Base-by-base conservation (phyloP, 2,113 vertebrate species). In the Vicugna pacos region DNA sequence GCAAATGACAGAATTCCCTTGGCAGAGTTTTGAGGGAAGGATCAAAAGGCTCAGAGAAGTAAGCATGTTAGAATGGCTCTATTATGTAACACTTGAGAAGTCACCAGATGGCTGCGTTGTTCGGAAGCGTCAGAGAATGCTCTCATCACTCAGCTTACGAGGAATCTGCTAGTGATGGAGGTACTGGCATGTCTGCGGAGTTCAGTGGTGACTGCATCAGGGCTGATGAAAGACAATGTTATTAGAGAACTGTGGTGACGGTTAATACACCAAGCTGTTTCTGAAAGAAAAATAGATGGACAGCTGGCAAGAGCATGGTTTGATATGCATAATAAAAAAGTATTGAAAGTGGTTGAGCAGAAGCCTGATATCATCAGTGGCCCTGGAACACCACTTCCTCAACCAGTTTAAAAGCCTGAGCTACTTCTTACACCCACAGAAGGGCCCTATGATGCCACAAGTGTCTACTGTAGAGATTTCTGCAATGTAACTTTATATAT, bases 1-100 rank as follows among this genome's bases (percentile, higher is more conserved):
- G 50, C 42, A 89, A 94, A 96, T 83, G 94, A 96, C 62, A 98
- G 95, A 95, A 69, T 6, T 60, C 54, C 54, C 22, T 60, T 97
- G 91, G 94, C 77, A 86, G 67, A 89, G 12, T 64, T 85, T 85
- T 94, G 76, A 86, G 52, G 64, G 93, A 89, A 48, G 26, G 38
- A 85, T 95, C 42, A 86, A 77, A 95, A 97, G 77, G 8, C 16
- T 88, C 58, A 73, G 32, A 58, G 52, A 81, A 94, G 28, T 32
- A n/a, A 69, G 16, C 56, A 50, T 82, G 50, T 8, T 75, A 65
- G 38, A 96, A 79, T 70, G 80, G 52, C 22, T 75, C 24, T 24
- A 52, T 87, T 96, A 35, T 89, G 3, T 50, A 32, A 64, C 4
- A 48, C 9, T 5, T 60, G 73, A 60, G 46, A 67, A 13, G 30